These are phyloP conservation scores for Microcebus griseorufus DNA, from an alignment of 2,113 vertebrate species.

Conservation along the genomic window DNA sequence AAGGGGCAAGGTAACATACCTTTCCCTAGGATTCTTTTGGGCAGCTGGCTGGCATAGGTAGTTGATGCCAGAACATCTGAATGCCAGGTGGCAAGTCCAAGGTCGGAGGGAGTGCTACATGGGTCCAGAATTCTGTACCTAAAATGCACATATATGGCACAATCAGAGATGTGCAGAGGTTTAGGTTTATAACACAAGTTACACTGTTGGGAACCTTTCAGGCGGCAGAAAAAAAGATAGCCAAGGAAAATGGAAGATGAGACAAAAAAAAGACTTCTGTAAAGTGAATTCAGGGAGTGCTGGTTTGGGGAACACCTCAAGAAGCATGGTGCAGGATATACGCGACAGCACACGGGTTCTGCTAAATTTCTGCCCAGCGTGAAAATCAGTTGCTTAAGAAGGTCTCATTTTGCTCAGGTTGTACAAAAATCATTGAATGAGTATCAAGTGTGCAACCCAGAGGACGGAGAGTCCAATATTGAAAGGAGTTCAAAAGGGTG, in stretches of 20 bases:
- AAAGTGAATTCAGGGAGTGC: background rate
- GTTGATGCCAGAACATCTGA: background rate
- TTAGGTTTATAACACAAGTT: background rate
- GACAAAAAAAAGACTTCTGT: background rate
- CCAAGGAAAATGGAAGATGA: background rate
- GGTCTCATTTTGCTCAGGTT: background rate
- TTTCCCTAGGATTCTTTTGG: background rate
- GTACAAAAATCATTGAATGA: background rate
- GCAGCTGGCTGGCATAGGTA: background rate
- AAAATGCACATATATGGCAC: background rate
- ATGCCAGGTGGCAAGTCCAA: background rate
- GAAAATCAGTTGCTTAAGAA: background rate
- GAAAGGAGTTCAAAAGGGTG: background rate
- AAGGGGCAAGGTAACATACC: background rate
- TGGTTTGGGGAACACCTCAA: background rate
- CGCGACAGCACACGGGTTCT: background rate
- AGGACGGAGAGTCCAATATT: background rate
- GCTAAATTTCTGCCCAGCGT: background rate
- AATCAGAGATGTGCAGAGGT: background rate
- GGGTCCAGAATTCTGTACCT: background rate
- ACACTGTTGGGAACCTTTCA: background rate
- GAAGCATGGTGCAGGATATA: accelerated
- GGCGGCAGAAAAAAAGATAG: background rate
- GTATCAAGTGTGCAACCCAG: background rate
- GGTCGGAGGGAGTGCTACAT: accelerated